phyloP scores from a whole-genome alignment of 1,140 invertebrate genomes.

The Temnothorax curvispinosus region DNA sequence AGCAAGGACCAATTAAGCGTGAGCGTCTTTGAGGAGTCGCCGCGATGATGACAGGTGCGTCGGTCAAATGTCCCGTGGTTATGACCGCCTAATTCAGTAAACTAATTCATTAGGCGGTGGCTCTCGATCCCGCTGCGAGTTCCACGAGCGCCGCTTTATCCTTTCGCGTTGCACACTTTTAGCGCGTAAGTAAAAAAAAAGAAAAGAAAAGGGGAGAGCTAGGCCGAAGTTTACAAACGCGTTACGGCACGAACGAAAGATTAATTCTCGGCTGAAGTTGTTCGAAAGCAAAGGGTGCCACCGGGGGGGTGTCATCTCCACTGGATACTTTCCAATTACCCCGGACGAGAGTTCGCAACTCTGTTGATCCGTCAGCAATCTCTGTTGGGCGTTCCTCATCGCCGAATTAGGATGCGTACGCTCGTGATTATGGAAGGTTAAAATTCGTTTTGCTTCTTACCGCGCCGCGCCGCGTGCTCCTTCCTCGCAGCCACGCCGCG shows the following conservation, averaged over 20 bases:
- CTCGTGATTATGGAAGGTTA: constrained; percentile 60
- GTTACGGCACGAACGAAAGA: constrained; percentile 22
- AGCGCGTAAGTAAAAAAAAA: constrained; percentile 11
- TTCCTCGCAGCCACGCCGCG: not conserved
- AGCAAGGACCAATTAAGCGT: constrained; percentile 65
- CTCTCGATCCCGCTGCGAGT: constrained; percentile 49
- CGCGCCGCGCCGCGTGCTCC: not conserved
- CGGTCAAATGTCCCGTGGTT: constrained; percentile 63
- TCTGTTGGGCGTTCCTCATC: constrained; percentile 44
- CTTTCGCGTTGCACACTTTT: constrained; percentile 12
- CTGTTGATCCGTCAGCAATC: constrained; percentile 60
- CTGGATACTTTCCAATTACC: constrained; percentile 71
- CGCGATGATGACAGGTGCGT: constrained; percentile 66
- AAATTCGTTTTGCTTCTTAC: constrained; percentile 61
- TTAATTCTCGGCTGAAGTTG: constrained; percentile 37
- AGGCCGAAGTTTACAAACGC: not conserved
- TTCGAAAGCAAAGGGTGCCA: not conserved
- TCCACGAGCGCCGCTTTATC: constrained; percentile 49
- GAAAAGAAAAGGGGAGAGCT: not conserved
- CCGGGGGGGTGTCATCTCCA: constrained; percentile 49
- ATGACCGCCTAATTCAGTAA: constrained; percentile 58
- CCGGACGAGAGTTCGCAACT: constrained; percentile 57
- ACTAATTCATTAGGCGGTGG: constrained; percentile 13
- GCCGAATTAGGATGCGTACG: constrained; percentile 65
- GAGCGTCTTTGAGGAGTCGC: constrained; percentile 28